Evolutionary conservation across 2,888 invertebrate genomes (phyloP), one percentile per base, ranked within the genome.

Genomic region (Coremacera marginata): DNA sequence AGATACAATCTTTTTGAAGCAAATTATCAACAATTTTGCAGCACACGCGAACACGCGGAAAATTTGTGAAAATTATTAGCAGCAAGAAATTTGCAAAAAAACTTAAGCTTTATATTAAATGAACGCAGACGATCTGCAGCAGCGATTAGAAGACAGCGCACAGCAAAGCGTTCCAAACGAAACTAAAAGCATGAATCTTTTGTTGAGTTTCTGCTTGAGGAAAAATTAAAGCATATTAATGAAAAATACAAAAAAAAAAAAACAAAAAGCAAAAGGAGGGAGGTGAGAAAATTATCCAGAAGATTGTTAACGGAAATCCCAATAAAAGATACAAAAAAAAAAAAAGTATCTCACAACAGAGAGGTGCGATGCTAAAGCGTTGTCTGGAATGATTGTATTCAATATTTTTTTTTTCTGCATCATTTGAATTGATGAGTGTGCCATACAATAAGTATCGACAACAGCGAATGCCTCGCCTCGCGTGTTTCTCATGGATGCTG

Each of bases 111-210:
- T 49, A 25, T 49, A 52, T 31, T 34, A 73, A 76, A 73, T 76
- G 71, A 63, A n/a, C 71, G 51, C 49, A 51, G 51, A 77, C 49
- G 31, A 49, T 51, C 73, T 70, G 31, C 70, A 19, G 73, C 27
- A 25, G 55, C 34, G 19, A n/a, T 44, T 11, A 19, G 57, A 7
- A 25, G n/a, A 27, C 25, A 68, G 31, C 75, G 77, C 60, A 37
- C 78, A 55, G 44, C 71, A 67, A 68, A 57, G 71, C 80, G 80
- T 79, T 77, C 72, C 74, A 70, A 79, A 76, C 70, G 76, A 80
- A 80, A 80, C 77, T 77, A 52, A 80, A 80, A 80, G 77, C 78
- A 44, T 11, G 77, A 68, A 65, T 37, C 34, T 73, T 65, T 67
- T 34, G 19, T 55, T 27, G 60, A 8, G 51, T 44, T 71, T 71